These are phyloP conservation scores for Rhynchotus rufescens DNA, from an alignment of 2,797 vertebrate species.

Conservation along the genomic window DNA sequence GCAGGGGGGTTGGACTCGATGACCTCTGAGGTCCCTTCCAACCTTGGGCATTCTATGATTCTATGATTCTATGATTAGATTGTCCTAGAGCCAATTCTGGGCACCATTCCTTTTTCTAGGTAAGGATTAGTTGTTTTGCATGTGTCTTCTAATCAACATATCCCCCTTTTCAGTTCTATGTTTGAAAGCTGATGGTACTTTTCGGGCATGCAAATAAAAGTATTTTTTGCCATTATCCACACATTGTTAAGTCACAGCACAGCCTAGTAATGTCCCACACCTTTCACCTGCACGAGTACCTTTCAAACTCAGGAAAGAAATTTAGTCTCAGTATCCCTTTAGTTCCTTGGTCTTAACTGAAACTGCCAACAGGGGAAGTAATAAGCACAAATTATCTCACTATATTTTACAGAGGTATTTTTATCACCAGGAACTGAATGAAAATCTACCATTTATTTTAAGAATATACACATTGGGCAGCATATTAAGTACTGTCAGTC, in stretches of 20 bases:
- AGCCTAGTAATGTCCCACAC: neutral
- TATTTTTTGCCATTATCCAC: neutral
- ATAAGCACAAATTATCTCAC: neutral
- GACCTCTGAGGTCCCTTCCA: too few relatives aligned
- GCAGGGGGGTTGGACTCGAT: too few relatives aligned
- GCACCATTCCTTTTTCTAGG: neutral
- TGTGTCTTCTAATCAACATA: neutral
- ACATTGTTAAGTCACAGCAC: neutral
- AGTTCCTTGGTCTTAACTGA: constrained; percentile 5
- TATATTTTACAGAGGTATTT: neutral
- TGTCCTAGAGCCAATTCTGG: neutral
- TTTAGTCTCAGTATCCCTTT: neutral
- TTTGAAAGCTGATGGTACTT: neutral
- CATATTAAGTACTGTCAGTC: neutral
- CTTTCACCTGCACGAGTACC: neutral
- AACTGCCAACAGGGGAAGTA: neutral
- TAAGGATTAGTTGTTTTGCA: neutral
- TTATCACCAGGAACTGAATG: neutral
- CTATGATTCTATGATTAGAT: neutral
- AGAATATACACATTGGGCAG: neutral
- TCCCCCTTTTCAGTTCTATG: neutral
- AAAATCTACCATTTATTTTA: neutral
- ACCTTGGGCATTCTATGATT: too few relatives aligned
- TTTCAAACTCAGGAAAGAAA: neutral
- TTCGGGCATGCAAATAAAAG: neutral